phyloP scores from a whole-genome alignment of 2,797 vertebrate species.

The Lagodon rhomboides region DNA sequence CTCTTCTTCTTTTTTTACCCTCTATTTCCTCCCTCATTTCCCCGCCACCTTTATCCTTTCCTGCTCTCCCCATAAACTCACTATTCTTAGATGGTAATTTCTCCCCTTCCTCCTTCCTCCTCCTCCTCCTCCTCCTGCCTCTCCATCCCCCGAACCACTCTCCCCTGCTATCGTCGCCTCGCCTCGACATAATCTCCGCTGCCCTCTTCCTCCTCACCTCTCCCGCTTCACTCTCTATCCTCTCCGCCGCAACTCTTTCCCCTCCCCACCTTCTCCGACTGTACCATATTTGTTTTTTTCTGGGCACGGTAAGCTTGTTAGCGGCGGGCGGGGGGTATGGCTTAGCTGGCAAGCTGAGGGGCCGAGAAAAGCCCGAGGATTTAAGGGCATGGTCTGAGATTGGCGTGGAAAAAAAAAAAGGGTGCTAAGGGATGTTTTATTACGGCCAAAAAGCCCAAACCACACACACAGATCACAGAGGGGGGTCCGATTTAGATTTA shows the following conservation, averaged over 20 bases:
- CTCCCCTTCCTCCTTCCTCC: slow-evolving; percentile 35
- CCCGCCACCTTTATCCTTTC: slow-evolving; percentile 52
- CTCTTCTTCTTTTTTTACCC: slow-evolving; percentile 53
- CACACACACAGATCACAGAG: neutral
- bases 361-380: slow-evolving; percentile 34
- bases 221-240: neutral
- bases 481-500: slow-evolving; percentile 21
- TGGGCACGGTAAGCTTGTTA: slow-evolving; percentile 59
- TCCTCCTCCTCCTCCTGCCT: slow-evolving; percentile 2
- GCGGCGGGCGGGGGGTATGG: slow-evolving; percentile 34
- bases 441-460: neutral
- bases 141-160: slow-evolving; percentile 18
- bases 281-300: slow-evolving; percentile 40
- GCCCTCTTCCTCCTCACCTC: slow-evolving; percentile 7
- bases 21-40: slow-evolving; percentile 77
- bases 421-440: slow-evolving; percentile 19
- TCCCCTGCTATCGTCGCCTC: slow-evolving; percentile 10
- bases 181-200: slow-evolving; percentile 37
- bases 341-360: slow-evolving; percentile 38
- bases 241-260: slow-evolving; percentile 10
- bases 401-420: neutral
- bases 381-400: slow-evolving; percentile 35
- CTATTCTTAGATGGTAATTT: slow-evolving; percentile 74
- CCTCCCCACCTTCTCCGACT: neutral
- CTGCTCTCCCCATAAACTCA: slow-evolving; percentile 53